Base-by-base conservation (phyloP, 2,113 vertebrate species). In the Calcarius ornatus region DNA sequence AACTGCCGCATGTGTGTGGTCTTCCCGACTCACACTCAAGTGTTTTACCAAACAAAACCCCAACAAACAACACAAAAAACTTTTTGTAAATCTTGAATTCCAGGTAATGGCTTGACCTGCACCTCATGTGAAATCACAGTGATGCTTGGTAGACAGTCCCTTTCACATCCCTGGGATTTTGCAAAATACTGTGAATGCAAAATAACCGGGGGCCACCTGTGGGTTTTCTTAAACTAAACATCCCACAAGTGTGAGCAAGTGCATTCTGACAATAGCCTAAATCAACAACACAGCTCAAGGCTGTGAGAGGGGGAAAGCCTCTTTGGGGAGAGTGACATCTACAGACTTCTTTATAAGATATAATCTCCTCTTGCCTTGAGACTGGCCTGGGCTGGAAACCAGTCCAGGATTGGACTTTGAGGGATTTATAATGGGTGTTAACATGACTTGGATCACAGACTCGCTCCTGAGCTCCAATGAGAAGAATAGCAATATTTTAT, bases 141-240 rank as follows among this genome's bases (percentile, higher is more conserved):
- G 88, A 57, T 38, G 72, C 88, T 91, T 47, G 21, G 90, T 94
- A 96, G 81, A 60, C 45, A 88, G 48, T 68, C 79, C 70, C 37
- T 71, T 94, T 97, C 89, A 56, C 43, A 86, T 78, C 70, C 50
- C 27, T 88, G 66, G 61, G 73, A 86, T 96, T 95, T 82, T 28
- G 56, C 42, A 56, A 77, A 77, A 35, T n/a, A 47, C 54, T 85
- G 72, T 90, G 64, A 95, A 81, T 66, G 37, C 69, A 84, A 95
- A 95, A 96, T 81, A 94, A 96, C 94, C 84, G 88, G 47, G 57
- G 91, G 95, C 73, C 61, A 59, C 83, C 75, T 88, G 78, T 61
- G 88, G 79, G 45, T 68, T 96, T 97, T 96, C 81, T 93, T 85
- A 86, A 96, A 59, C 78, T 71, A 90, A 94, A 96, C 81, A 91